phyloP scores from a whole-genome alignment of 2,888 invertebrate genomes.

The Lasioglossum morio region DNA sequence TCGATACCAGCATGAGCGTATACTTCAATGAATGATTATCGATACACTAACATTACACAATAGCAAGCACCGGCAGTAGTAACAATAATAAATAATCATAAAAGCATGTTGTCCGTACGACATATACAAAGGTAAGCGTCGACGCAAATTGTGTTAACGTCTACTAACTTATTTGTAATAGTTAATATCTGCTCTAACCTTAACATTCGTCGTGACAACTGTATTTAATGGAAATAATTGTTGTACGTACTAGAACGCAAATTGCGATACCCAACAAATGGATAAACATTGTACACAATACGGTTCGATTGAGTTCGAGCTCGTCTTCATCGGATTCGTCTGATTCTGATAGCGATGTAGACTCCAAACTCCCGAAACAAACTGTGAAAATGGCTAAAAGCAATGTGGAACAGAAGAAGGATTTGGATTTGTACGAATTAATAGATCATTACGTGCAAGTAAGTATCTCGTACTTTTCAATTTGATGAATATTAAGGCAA shows the following conservation, averaged over 20 bases:
- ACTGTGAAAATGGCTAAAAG: slow-evolving; percentile 4
- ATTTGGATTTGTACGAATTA: not conserved
- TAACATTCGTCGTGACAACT: slow-evolving; percentile 6
- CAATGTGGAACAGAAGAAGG: not conserved
- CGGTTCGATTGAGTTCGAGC: slow-evolving; percentile 46
- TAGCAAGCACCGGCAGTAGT: not conserved
- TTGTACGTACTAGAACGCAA: slow-evolving; percentile 58
- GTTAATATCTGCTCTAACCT: not conserved
- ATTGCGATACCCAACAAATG: slow-evolving; percentile 55
- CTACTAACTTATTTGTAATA: slow-evolving; percentile 11
- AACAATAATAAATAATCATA: slow-evolving; percentile 7
- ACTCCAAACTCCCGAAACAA: slow-evolving; percentile 10
- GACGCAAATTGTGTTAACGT: not conserved
- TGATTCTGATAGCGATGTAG: slow-evolving; percentile 58
- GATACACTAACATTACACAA: not conserved
- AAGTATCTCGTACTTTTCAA: not conserved
- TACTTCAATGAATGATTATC: not conserved
- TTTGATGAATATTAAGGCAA: not conserved
- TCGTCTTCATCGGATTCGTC: slow-evolving; percentile 63
- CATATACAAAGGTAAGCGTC: slow-evolving; percentile 52
- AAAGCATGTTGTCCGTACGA: slow-evolving; percentile 46
- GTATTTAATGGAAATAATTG: slow-evolving; percentile 40
- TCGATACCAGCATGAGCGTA: not conserved
- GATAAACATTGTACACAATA: slow-evolving; percentile 56
- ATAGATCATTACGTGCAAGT: slow-evolving; percentile 44